Conservation (phyloP, 2,888 invertebrate species). For the Athalia circularis region DNA sequence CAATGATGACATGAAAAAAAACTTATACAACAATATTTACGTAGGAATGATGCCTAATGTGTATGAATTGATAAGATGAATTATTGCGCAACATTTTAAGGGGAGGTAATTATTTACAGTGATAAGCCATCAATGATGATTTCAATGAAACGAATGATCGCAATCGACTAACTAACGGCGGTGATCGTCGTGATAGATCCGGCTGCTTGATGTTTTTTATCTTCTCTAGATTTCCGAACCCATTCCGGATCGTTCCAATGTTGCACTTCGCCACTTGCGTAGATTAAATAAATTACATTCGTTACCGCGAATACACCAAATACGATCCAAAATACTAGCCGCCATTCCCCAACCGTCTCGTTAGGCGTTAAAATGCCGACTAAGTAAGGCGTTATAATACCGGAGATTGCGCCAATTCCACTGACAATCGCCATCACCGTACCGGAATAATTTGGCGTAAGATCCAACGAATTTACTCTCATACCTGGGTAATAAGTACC, state of each 20-base stretch:
- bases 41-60: too few species aligned
- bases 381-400: conserved; percentile 80
- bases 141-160: too few species aligned
- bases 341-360: conserved; percentile 74
- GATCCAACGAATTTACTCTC: conserved; percentile 82
- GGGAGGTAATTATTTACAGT: too few species aligned
- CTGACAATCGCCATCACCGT: conserved; percentile 83
- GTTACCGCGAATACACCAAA: conserved; percentile 80
- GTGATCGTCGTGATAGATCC: too few species aligned
- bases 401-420: conserved; percentile 81
- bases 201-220: too few species aligned
- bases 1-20: too few species aligned
- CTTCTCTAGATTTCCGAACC: too few species aligned
- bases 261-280: conserved; percentile 82
- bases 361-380: conserved; percentile 78
- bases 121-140: too few species aligned
- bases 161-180: too few species aligned
- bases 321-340: conserved; percentile 84
- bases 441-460: conserved; percentile 82
- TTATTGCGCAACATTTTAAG: too few species aligned
- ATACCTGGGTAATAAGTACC: conserved; percentile 83
- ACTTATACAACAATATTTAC: too few species aligned
- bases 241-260: conserved; percentile 80
- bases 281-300: conserved; percentile 80
- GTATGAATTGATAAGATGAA: too few species aligned